Base-by-base conservation (phyloP, 2,888 invertebrate genomes). In the Pandemis heparana region DNA sequence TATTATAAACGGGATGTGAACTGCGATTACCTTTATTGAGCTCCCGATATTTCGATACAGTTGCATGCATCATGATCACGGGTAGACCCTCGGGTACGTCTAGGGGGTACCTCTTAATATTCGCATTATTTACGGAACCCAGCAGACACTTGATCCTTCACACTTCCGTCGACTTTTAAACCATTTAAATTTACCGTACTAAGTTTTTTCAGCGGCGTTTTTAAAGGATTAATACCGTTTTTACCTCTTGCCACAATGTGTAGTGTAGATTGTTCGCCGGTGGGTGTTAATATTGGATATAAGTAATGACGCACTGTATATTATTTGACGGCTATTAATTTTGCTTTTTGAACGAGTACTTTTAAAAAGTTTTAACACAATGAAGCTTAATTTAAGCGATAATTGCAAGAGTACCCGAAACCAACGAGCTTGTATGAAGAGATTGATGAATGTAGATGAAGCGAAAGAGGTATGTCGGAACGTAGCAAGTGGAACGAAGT, bases 111-210 rank as follows among this genome's bases (percentile, higher is more conserved):
- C n/a, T n/a, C n/a, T 32, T 51, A 51, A 51, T 8, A n/a, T 53
- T 53, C 3, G 14, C 23, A 56, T 12, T 14, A 2, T 32, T 32
- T 64, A 60, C 68, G 32, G 73, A 60, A 63, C 68, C 63, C 32
- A 32, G 10, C 2, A 14, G 12, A 7, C 9, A 14, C n/a, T 1
- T 46, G 8, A n/a, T 8, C 23, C 41, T 16, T 48, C 39, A 48
- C 59, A 51, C 62, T 48, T 73, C 23, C 18, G 59, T 64, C 46
- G 56, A 51, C 63, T 68, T 72, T 63, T 53, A 60, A 71, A 82
- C 85, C 85, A 85, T 87, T 88, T 87, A 83, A 84, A 82, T 89
- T 86, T 88, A 89, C 89, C 87, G 89, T 74, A 74, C 60, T 70
- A 74, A 65, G 59, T 60, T 87, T 87, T 81, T 76, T 80, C 80